phyloP scores from a whole-genome alignment of 2,113 vertebrate species.

The Rhinoptilus africanus region DNA sequence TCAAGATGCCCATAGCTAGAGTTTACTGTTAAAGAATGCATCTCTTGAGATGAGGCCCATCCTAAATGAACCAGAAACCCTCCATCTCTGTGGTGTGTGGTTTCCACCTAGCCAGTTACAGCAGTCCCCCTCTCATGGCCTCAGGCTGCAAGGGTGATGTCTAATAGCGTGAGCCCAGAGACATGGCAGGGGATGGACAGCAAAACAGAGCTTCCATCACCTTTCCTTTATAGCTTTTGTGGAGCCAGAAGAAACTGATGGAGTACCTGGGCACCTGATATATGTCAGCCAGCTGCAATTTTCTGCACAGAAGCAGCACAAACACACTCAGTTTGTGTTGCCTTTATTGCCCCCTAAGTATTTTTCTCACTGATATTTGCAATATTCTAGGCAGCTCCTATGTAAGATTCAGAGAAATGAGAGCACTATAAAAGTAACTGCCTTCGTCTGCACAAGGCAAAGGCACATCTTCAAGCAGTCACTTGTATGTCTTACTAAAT shows the following conservation, averaged over 20 bases:
- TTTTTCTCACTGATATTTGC: neutral
- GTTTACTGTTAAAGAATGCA: neutral
- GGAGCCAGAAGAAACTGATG: neutral
- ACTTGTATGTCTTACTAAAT: neutral
- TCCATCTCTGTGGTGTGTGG: neutral
- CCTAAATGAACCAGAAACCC: neutral
- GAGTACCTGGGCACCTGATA: neutral
- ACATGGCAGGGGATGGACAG: neutral
- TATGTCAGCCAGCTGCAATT: neutral
- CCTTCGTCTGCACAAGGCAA: neutral
- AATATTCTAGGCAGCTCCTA: neutral
- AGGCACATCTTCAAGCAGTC: neutral
- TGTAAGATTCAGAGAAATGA: neutral
- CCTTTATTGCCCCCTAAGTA: fast-evolving
- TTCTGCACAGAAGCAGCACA: neutral
- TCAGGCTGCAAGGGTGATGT: neutral
- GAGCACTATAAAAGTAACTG: neutral
- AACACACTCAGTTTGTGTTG: neutral
- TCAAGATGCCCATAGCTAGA: neutral
- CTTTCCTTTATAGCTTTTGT: neutral
- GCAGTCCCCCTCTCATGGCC: neutral
- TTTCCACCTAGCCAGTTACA: neutral
- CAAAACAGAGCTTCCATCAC: neutral
- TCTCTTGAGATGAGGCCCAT: neutral
- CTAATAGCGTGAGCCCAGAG: neutral